phyloP scores from a whole-genome alignment of 2,797 vertebrate genomes.

The Pachyuromys duprasi region DNA sequence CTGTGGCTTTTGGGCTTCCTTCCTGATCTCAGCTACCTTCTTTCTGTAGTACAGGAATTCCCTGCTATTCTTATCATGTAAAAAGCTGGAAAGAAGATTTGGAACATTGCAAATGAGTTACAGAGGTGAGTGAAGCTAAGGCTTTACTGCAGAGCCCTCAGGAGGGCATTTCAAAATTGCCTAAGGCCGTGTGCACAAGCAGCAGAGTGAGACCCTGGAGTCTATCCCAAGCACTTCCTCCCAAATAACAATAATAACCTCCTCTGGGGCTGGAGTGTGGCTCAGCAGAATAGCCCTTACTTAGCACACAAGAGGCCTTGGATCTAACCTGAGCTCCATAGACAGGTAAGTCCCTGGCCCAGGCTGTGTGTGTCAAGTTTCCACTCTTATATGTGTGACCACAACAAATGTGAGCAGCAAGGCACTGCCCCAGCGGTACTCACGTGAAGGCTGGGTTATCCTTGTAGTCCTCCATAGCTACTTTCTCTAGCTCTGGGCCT shows the following conservation, averaged over 20 bases:
- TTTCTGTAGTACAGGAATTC: conserved; percentile 98
- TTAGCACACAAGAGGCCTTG: background rate
- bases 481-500: conserved; percentile 95
- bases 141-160: background rate
- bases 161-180: background rate
- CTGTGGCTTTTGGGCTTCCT: conserved; percentile 86
- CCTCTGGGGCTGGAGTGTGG: background rate
- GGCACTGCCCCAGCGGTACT: background rate
- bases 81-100: conserved; percentile 90
- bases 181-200: background rate
- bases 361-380: background rate
- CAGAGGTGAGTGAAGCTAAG: background rate
- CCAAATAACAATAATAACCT: background rate
- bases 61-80: conserved; percentile 95
- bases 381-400: background rate
- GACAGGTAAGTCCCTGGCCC: background rate
- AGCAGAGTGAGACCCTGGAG: background rate
- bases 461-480: conserved; percentile 96
- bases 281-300: background rate
- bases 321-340: background rate
- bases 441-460: conserved; percentile 96
- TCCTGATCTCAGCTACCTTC: conserved; percentile 94
- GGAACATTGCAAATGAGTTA: background rate
- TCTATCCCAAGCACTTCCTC: background rate
- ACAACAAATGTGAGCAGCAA: background rate